A percentile compares a stretch with the other conserved stretches of the same genome.
Conservation (phyloP, 2,888 invertebrate genomes). For the Drosophila nr. perissopoda region DNA sequence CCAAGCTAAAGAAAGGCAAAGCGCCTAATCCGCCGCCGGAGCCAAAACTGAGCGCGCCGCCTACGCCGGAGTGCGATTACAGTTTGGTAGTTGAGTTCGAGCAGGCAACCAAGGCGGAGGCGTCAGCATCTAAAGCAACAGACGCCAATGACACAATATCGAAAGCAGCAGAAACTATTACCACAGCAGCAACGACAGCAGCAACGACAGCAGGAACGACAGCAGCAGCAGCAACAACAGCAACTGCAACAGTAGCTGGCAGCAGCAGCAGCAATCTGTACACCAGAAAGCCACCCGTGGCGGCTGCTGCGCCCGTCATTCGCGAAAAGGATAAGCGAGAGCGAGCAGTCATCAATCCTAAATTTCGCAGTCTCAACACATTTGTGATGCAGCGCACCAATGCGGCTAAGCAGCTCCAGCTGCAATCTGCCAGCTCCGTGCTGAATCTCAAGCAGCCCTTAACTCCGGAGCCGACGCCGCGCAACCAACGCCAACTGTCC, state of each 20-base stretch:
- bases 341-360: slow-evolving; percentile 88
- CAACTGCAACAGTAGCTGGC: slow-evolving; percentile 35
- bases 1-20: slow-evolving; percentile 88
- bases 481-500: slow-evolving; percentile 88
- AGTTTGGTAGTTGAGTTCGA: slow-evolving; percentile 79
- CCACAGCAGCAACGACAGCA: background rate
- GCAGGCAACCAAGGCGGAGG: slow-evolving; percentile 53
- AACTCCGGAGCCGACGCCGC: slow-evolving; percentile 89
- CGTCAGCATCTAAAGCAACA: slow-evolving; percentile 17
- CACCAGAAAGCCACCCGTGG: slow-evolving; percentile 80
- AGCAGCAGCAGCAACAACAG: slow-evolving; percentile 24
- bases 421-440: slow-evolving; percentile 80
- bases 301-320: slow-evolving; percentile 89
- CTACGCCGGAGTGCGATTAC: slow-evolving; percentile 83
- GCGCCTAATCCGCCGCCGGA: slow-evolving; percentile 90
- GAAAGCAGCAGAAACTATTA: slow-evolving; percentile 16
- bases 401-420: slow-evolving; percentile 81
- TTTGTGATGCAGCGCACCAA: slow-evolving; percentile 84
- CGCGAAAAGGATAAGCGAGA: slow-evolving; percentile 92
- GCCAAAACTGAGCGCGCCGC: slow-evolving; percentile 79
- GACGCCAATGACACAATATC: slow-evolving; percentile 31
- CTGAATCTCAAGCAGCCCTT: slow-evolving; percentile 80
- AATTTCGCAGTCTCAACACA: slow-evolving; percentile 86
- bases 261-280: slow-evolving; percentile 75
- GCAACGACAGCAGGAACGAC: slow-evolving; percentile 27